phyloP scores from a whole-genome alignment of 2,888 invertebrate genomes.

The Siphlonurus alternatus region DNA sequence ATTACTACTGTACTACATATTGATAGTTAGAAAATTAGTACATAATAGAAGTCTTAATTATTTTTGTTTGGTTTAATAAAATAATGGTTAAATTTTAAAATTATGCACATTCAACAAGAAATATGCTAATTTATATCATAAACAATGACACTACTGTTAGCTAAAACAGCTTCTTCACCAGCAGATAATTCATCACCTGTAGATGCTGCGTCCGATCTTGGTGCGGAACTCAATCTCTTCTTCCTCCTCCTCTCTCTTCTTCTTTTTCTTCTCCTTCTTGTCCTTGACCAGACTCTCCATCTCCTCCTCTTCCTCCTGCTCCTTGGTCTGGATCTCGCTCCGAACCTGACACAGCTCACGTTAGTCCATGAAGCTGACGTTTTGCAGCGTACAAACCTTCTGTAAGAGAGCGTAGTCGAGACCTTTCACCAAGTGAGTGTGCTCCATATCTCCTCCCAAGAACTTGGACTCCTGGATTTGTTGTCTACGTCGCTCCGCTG shows the following conservation, averaged over 20 bases:
- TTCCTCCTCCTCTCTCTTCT: slow-evolving; percentile 34
- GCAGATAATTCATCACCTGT: no score
- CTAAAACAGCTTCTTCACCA: no score
- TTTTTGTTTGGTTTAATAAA: no score
- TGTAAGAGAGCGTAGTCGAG: slow-evolving; percentile 82
- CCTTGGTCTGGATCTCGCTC: slow-evolving; percentile 70
- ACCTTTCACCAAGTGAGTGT: slow-evolving; percentile 99
- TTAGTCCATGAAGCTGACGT: background rate
- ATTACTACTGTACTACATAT: background rate
- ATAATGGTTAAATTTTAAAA: no score
- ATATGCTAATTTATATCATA: no score
- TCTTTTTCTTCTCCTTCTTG: slow-evolving; percentile 15
- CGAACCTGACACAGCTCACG: slow-evolving; percentile 29
- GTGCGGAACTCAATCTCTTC: slow-evolving; percentile 73
- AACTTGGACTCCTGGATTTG: slow-evolving; percentile 98
- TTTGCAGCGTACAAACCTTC: no score
- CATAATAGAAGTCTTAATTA: no score
- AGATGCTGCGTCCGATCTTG: slow-evolving; percentile 59
- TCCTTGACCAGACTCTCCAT: slow-evolving; percentile 49
- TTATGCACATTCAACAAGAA: no score
- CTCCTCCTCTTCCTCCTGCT: slow-evolving; percentile 67
- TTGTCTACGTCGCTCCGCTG: slow-evolving; percentile 84
- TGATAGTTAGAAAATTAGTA: no score
- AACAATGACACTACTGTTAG: no score
- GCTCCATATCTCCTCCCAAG: slow-evolving; percentile 99